A percentile compares a stretch with the other conserved stretches of the same genome.
These are phyloP conservation scores for Ficedula albicollis DNA, from an alignment of 2,797 vertebrate species.

Conservation along the genomic window DNA sequence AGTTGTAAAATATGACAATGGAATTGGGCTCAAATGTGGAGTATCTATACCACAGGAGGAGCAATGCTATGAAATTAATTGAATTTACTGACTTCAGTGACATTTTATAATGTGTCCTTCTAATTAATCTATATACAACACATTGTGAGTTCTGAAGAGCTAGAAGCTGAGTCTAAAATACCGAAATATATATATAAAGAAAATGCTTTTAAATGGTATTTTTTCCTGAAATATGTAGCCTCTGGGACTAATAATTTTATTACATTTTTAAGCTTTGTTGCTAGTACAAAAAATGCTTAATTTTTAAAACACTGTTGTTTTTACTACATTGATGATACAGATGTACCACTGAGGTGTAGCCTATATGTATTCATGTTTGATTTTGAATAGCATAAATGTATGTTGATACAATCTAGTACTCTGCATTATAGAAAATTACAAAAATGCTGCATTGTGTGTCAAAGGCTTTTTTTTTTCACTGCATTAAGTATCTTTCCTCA, in stretches of 20 bases:
- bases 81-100: background rate
- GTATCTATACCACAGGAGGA: background rate
- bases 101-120: background rate
- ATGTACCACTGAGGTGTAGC: background rate
- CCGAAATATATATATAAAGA: background rate
- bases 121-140: background rate
- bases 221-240: background rate
- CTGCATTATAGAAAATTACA: background rate
- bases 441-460: background rate
- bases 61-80: background rate
- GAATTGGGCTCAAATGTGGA: background rate
- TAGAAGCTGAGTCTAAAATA: background rate
- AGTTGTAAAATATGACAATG: background rate
- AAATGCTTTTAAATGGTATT: background rate
- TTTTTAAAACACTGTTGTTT: background rate
- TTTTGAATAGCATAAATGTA: background rate
- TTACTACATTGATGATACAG: background rate
- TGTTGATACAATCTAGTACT: background rate
- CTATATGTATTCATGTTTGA: background rate
- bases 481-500: background rate
- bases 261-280: background rate
- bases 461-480: background rate
- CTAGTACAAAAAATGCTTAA: background rate
- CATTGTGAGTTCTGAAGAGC: background rate
- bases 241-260: background rate